Evolutionary conservation across 2,797 vertebrate genomes (phyloP), one percentile per base, ranked within the genome.

Genomic region (Dryobates pubescens): DNA sequence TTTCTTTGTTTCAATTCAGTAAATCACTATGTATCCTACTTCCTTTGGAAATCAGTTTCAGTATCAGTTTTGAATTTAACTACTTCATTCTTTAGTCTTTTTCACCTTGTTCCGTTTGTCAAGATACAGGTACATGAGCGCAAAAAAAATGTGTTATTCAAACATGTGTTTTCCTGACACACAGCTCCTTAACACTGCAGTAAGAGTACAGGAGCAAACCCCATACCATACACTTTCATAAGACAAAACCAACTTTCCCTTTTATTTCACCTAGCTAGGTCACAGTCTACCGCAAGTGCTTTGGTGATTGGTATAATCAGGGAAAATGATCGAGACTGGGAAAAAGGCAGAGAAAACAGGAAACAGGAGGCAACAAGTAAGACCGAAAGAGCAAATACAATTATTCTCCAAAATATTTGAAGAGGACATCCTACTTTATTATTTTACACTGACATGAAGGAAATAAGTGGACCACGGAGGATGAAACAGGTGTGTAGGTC

Each of bases 381-480:
- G 3, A 17, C 24, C 5, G 4, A 19, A 47, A 12, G 20, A 62
- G 12, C 10, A 80, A 2, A 14, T 34, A 10, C 22, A 30, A 11
- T 51, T 24, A 51, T 13, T 38, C 30, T 17, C 10, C 7, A 13
- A 49, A 24, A 11, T 0, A 20, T 0, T 5, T 19, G 23, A 8
- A 30, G 3, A 1, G 5, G 22, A 22, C 22, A 73, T 10, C 3
- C 11, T 23, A 1, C 4, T 54, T 36, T 3, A 13, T 3, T 26
- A 11, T 1, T 45, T 20, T 16, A 51, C 2, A 0, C 3, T 4
- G 27, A 16, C 5, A 3, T 1, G 22, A 72, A 26, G 0, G 0
- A 22, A 59, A 15, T 6, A 12, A 0, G 4, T 1, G 3, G 7
- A 6, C 3, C 34, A 18, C 1, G 24, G 5, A 17, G 13, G 0